Base-by-base conservation (phyloP, 2,888 invertebrate species). In the Thecocarcelia acutangulata region DNA sequence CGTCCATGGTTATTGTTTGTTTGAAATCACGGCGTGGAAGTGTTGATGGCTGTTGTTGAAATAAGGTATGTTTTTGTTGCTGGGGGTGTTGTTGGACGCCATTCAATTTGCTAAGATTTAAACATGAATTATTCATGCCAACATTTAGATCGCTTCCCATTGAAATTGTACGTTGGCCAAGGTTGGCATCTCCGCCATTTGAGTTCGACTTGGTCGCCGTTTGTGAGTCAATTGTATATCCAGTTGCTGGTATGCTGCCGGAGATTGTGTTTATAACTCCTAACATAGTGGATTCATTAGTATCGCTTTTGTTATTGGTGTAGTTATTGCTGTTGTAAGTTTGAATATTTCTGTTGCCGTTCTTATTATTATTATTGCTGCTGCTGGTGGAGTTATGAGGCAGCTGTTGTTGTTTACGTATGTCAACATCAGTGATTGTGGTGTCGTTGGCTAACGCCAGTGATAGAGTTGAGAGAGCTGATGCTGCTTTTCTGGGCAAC, bases 221-320 rank as follows among this genome's bases (percentile, higher is more conserved):
- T 50, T 37, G 76, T 56, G 80, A 75, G 82, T 58, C 81, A 74
- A 61, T 74, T 37, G 80, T 58, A 21, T 74, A 83, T 50, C 84
- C 79, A 52, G 78, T 84, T 75, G 85, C 50, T 78, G 87, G 87
- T 84, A 90, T 88, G 61, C 88, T 87, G 37, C 90, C 90, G 42
- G 90, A 90, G 80, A 90, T 89, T 44, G 89, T 90, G 63, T 86
- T 89, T 85, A 90, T 88, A 59, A 88, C 85, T 11, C 86, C 84
- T 42, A 79, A 70, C 66, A 75, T 78, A 46, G 50, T 68, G 75
- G 48, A n/a, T 21, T 72, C 73, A 69, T 72, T 77, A 59, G 58
- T 68, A 56, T 64, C 69, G 70, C 46, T 54, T 40, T 70, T 73
- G 48, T 70, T 44, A 59, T 44, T 66, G 59, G 37, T 61, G 37